These are phyloP conservation scores for Nomada lathburiana DNA, from an alignment of 2,888 invertebrate species.

Conservation along the genomic window DNA sequence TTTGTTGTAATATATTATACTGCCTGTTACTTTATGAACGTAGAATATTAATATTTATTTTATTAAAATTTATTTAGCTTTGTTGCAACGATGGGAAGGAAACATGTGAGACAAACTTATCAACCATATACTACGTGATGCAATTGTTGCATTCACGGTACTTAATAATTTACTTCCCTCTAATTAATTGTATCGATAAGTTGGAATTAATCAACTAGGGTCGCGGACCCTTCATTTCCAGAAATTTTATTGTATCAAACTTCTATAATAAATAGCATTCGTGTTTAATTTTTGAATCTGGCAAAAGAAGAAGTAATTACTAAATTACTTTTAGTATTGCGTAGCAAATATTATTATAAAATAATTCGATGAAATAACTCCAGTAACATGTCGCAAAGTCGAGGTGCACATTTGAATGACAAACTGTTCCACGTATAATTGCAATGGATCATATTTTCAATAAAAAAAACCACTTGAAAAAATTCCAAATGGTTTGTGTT, in stretches of 20 bases:
- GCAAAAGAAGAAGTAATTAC: not conserved
- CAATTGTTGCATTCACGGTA: slow-evolving; percentile 13
- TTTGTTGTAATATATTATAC: not conserved
- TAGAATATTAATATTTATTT: not conserved
- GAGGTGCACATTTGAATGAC: too few relatives aligned
- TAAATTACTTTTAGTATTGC: not conserved
- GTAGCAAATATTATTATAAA: too few relatives aligned
- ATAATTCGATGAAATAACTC: too few relatives aligned
- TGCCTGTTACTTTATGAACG: not conserved
- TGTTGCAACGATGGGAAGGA: not conserved
- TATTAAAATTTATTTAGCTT: not conserved
- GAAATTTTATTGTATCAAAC: not conserved
- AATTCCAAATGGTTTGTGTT: too few relatives aligned
- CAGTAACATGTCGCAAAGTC: too few relatives aligned
- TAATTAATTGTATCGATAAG: slow-evolving; percentile 13
- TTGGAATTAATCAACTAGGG: slow-evolving; percentile 14
- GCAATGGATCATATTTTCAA: too few relatives aligned
- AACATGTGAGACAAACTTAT: not conserved
- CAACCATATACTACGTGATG: slow-evolving; percentile 1
- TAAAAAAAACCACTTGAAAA: too few relatives aligned
- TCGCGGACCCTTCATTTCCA: not conserved
- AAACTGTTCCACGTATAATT: too few relatives aligned
- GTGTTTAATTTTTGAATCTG: too few relatives aligned
- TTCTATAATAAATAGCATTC: not conserved
- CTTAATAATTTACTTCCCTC: slow-evolving; percentile 8